These are phyloP conservation scores for Phalloptychus januarius DNA, from an alignment of 2,797 vertebrate genomes.

Conservation along the genomic window DNA sequence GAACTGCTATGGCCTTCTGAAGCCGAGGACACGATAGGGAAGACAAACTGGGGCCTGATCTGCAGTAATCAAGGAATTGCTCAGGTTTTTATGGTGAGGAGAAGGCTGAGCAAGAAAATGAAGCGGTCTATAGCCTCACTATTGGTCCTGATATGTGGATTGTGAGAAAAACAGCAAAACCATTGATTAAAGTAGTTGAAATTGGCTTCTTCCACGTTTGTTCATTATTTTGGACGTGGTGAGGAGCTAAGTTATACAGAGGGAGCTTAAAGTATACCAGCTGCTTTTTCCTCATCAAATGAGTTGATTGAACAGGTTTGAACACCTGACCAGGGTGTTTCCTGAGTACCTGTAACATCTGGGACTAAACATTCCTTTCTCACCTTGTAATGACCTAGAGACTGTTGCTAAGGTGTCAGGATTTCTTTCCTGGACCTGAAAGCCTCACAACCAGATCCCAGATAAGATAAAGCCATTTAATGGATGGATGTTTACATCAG, in stretches of 20 bases:
- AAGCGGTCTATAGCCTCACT: background rate
- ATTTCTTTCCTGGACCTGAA: background rate
- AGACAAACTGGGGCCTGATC: background rate
- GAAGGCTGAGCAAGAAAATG: background rate
- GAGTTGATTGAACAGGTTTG: background rate
- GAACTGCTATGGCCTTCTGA: background rate
- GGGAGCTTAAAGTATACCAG: background rate
- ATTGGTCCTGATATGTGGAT: background rate
- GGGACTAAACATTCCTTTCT: background rate
- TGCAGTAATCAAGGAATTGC: background rate
- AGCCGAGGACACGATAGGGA: background rate
- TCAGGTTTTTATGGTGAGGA: background rate
- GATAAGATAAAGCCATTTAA: background rate
- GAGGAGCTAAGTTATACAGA: background rate
- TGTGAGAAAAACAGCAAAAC: background rate
- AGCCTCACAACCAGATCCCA: background rate
- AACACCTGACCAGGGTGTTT: background rate
- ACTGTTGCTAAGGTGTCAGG: background rate
- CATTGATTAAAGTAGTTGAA: background rate
- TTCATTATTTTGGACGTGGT: background rate
- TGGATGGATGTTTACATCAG: background rate
- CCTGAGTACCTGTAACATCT: background rate
- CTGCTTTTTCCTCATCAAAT: background rate
- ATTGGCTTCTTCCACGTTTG: background rate
- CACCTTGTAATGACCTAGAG: background rate